Evolutionary conservation across 1,140 invertebrate genomes (phyloP).

Genomic region (Cecropterus lyciades): DNA sequence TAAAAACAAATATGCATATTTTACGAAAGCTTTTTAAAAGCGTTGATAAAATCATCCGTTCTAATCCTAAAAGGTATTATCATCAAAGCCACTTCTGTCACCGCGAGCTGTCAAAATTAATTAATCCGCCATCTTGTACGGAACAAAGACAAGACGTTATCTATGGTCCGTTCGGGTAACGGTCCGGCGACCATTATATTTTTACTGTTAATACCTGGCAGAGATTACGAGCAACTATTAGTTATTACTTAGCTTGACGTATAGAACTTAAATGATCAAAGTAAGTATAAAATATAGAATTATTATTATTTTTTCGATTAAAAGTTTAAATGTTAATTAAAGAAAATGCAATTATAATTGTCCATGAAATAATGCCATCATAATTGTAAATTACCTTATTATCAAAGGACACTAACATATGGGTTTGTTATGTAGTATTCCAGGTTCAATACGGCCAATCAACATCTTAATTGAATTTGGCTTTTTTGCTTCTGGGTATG

Average conservation of each 20-base stretch:
- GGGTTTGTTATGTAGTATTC: no score
- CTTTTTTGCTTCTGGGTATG: no score
- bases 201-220: slow-evolving; percentile 64
- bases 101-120: slow-evolving; percentile 54
- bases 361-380: no score
- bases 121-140: slow-evolving; percentile 44
- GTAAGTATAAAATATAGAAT: no score
- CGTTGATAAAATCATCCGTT: slow-evolving; percentile 32
- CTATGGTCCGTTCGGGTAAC: slow-evolving; percentile 56
- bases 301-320: no score
- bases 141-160: slow-evolving; percentile 34
- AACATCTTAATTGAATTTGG: no score
- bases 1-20: neutral
- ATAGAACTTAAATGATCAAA: neutral
- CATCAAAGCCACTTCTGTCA: slow-evolving; percentile 41
- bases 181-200: slow-evolving; percentile 66
- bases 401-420: no score
- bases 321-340: no score
- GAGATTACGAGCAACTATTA: slow-evolving; percentile 9
- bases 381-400: no score
- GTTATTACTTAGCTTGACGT: no score
- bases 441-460: no score
- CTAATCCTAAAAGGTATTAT: slow-evolving; percentile 45
- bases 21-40: slow-evolving; percentile 17
- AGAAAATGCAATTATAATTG: no score